Conservation (phyloP, 1,140 invertebrate species). For the Cydia strobilella region DNA sequence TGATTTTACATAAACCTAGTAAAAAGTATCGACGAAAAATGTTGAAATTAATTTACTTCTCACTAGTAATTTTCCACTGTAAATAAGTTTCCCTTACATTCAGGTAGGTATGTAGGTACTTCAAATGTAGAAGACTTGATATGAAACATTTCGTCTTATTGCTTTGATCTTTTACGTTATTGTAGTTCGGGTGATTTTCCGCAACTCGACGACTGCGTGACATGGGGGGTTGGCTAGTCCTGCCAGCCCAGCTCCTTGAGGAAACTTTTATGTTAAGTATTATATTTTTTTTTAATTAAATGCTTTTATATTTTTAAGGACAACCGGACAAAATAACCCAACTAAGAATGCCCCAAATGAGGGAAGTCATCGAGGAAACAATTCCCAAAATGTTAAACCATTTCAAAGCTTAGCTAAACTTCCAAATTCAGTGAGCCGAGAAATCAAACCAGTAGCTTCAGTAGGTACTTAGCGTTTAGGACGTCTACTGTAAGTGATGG, state of each 20-base stretch:
- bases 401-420: background rate
- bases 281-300: no score
- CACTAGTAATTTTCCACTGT: no score
- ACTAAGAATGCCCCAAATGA: conserved; percentile 16
- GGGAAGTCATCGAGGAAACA: background rate
- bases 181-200: no score
- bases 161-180: no score
- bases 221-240: no score
- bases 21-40: background rate
- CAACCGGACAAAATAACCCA: background rate
- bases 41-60: background rate
- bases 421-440: conserved; percentile 3
- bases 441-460: conserved; percentile 2
- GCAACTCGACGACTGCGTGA: no score
- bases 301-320: background rate
- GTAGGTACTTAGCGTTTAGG: conserved; percentile 5
- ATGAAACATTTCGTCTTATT: no score
- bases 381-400: background rate
- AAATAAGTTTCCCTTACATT: no score
- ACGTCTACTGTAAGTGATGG: background rate
- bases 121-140: no score
- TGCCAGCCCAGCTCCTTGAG: no score
- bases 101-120: no score
- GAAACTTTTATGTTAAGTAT: no score
- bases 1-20: background rate